Conservation (phyloP, 2,113 vertebrate genomes). For the Ploceus nigricollis region DNA sequence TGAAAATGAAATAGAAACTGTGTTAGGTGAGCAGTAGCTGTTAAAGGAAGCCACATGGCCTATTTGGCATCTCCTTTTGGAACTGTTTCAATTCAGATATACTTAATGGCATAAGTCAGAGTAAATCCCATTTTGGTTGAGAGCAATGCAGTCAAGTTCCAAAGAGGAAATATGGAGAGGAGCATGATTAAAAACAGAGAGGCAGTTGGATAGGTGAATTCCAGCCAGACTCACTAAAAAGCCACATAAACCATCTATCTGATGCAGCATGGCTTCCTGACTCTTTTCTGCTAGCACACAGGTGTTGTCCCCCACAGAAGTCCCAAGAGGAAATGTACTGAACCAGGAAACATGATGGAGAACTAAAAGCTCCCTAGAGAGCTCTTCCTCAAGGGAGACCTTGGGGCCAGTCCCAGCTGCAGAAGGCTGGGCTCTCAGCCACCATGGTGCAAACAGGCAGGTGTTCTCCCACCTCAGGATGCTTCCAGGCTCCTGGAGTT, state of each 20-base stretch:
- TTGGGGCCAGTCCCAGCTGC: neutral
- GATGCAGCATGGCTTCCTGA: neutral
- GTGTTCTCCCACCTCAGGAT: neutral
- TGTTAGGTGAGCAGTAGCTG: neutral
- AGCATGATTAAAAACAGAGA: neutral
- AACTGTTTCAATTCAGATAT: neutral
- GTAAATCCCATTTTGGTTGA: neutral
- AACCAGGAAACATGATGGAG: neutral
- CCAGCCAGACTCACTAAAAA: neutral
- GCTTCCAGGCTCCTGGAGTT: neutral
- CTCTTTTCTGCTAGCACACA: neutral
- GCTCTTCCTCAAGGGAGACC: neutral
- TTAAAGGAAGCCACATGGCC: constrained; percentile 1
- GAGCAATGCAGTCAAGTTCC: neutral
- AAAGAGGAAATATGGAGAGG: neutral
- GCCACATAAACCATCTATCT: neutral
- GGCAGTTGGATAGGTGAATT: neutral
- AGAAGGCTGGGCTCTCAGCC: neutral
- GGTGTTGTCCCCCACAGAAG: neutral
- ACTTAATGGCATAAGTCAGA: neutral
- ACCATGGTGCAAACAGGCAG: accelerated
- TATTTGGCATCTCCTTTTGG: constrained; percentile 11
- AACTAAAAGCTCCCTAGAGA: neutral
- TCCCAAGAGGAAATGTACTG: neutral
- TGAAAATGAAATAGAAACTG: neutral